Percentiles rank a stretch among this genome's conserved stretches.
These are phyloP conservation scores for Daubentonia madagascariensis DNA, from an alignment of 2,113 vertebrate genomes.

Conservation along the genomic window DNA sequence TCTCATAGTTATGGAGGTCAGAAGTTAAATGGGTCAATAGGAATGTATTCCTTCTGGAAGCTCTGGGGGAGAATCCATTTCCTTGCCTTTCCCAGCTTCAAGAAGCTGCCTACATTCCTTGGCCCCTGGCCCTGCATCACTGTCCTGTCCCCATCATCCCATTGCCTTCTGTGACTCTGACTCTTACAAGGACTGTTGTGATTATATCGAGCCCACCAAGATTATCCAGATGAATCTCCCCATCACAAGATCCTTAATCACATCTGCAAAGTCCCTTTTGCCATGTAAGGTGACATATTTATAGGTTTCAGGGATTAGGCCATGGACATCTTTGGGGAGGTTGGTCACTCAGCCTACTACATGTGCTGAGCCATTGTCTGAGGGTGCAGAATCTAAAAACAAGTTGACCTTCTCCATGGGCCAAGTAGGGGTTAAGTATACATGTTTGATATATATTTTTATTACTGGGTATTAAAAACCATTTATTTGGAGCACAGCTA, in stretches of 20 bases:
- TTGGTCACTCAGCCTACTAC: background rate
- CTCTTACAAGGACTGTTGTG: background rate
- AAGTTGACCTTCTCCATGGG: background rate
- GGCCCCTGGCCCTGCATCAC: rapidly evolving
- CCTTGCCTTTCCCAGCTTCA: background rate
- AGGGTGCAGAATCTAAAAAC: background rate
- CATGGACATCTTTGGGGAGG: background rate
- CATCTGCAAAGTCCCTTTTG: background rate
- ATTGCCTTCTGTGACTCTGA: background rate
- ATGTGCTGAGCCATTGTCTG: background rate
- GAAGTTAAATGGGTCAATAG: background rate
- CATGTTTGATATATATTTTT: background rate
- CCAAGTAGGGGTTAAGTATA: background rate
- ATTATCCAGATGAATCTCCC: background rate
- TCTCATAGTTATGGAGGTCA: background rate
- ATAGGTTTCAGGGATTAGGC: background rate
- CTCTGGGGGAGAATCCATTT: background rate
- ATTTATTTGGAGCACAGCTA: background rate
- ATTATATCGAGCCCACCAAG: background rate
- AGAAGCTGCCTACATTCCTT: background rate
- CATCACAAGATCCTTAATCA: background rate
- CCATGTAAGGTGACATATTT: background rate
- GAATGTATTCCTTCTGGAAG: background rate
- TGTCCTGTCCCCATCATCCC: background rate
- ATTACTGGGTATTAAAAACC: background rate